Evolutionary conservation across 2,113 vertebrate species (phyloP), one percentile per base, ranked within the genome.

Genomic region (Pao palembangensis): DNA sequence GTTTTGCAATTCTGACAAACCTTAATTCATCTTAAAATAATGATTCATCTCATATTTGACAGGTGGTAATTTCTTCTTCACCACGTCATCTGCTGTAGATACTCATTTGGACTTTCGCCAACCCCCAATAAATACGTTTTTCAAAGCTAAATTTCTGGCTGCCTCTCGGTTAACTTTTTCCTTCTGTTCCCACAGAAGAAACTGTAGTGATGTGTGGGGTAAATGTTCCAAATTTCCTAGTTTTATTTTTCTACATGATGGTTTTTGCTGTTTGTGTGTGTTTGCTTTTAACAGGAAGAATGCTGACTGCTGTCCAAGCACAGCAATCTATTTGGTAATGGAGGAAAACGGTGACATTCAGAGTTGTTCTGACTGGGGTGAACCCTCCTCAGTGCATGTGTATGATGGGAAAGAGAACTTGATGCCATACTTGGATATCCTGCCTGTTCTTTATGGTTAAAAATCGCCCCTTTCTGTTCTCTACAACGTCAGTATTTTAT

Each of bases 391-490:
- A 52, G 34, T 56, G 41, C 57, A 43, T 55, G 41, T 63, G 54
- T 54, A 71, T 59, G 60, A 67, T 75, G 71, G 75, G 71, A 82
- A 78, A 76, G 56, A 53, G 54, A 56, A 38, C 58, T 41, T n/a
- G 62, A 42, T 43, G 53, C 83, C 76, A 67, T 87, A 84, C 76
- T 81, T 81, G 78, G 87, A 54, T 58, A 79, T 83, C 61, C 69
- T 64, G 52, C 28, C 61, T 60, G 51, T 52, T 49, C 14, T 47
- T 49, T 50, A 42, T 49, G 16, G 18, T 8, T 55, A 21, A 53
- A 25, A 38, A 49, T 28, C 34, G 12, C 42, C 46, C 53, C 41
- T 25, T 58, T 67, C 18, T 19, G 49, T 43, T 67, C 38, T 20
- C 61, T 63, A 44, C 41, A 17, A 64, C 1, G 6, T 5, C 48